phyloP scores from a whole-genome alignment of 1,140 invertebrate species.

The Lordiphosa stackelbergi region DNA sequence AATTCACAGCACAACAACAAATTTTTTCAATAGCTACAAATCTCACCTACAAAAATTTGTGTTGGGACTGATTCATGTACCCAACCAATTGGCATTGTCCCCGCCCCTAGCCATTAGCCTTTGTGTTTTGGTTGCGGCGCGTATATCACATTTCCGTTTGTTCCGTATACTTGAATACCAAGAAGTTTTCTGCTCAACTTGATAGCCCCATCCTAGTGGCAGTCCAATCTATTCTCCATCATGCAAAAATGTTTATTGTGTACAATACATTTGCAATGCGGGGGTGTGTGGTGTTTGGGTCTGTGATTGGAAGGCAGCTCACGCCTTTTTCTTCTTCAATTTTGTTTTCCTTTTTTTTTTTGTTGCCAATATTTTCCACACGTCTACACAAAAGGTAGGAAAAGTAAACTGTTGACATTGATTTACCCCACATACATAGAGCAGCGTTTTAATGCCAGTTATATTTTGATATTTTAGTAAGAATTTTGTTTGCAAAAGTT shows the following conservation, averaged over 20 bases:
- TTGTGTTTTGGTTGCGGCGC: constrained; percentile 56
- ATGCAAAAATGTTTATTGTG: constrained; percentile 62
- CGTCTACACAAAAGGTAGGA: constrained; percentile 59
- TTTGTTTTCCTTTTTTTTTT: too few relatives aligned
- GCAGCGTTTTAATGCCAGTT: not conserved
- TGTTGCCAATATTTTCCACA: constrained; percentile 65
- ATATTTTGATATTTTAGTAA: too few relatives aligned
- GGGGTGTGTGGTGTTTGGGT: constrained; percentile 25
- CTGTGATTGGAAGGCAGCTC: constrained; percentile 59
- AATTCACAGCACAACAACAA: constrained; percentile 38
- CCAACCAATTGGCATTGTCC: constrained; percentile 42
- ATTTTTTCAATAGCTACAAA: constrained; percentile 69
- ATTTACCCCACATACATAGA: constrained; percentile 29
- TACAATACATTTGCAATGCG: constrained; percentile 19
- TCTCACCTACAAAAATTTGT: constrained; percentile 48
- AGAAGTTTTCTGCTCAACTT: constrained; percentile 74
- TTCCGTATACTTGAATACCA: constrained; percentile 59
- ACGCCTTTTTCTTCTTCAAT: constrained; percentile 45
- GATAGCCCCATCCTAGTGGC: constrained; percentile 40
- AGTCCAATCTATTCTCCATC: constrained; percentile 11
- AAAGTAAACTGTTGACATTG: constrained; percentile 35
- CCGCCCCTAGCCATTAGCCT: constrained; percentile 46
- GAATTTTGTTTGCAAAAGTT: too few relatives aligned
- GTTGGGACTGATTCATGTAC: constrained; percentile 43
- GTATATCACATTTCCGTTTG: constrained; percentile 75